A percentile compares a stretch with the other conserved stretches of the same genome.
These are phyloP conservation scores for Platichthys flesus DNA, from an alignment of 2,113 vertebrate genomes.

Conservation along the genomic window DNA sequence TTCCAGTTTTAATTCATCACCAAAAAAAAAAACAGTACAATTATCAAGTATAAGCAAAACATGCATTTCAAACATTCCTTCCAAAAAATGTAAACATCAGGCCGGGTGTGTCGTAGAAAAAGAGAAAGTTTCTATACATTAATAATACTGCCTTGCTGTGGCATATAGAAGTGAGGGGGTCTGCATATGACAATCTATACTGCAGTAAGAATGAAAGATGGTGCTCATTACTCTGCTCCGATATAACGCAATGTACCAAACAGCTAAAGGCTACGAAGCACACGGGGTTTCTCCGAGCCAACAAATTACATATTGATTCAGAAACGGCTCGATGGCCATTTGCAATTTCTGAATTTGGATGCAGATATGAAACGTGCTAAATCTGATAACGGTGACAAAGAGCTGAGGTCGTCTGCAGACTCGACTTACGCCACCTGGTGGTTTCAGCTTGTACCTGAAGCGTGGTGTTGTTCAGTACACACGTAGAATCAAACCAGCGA, in stretches of 20 bases:
- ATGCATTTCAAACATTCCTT: constrained; percentile 60
- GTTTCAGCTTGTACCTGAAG: constrained; percentile 52
- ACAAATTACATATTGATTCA: constrained; percentile 80
- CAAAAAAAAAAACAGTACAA: constrained; percentile 42
- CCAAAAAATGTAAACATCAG: constrained; percentile 73
- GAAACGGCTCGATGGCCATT: constrained; percentile 69
- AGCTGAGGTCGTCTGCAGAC: constrained; percentile 4
- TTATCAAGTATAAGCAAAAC: constrained; percentile 51
- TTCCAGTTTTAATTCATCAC: constrained; percentile 70
- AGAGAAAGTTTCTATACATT: constrained; percentile 41
- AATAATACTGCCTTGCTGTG: constrained; percentile 27
- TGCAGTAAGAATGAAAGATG: constrained; percentile 71
- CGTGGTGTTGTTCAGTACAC: constrained; percentile 12
- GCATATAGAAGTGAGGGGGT: constrained; percentile 27
- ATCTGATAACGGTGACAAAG: constrained; percentile 45
- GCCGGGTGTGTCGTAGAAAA: constrained; percentile 32
- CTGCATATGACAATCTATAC: constrained; percentile 67
- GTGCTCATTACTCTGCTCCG: constrained; percentile 69
- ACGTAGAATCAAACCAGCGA: constrained; percentile 14
- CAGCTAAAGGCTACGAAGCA: constrained; percentile 64
- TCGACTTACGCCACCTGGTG: constrained; percentile 10
- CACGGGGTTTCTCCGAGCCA: constrained; percentile 37
- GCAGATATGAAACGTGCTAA: constrained; percentile 61
- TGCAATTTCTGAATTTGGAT: constrained; percentile 74
- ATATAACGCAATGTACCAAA: constrained; percentile 71